Conservation (phyloP, 53 echinoderm and acorn worm genomes). For the Paracentrotus lividus region DNA sequence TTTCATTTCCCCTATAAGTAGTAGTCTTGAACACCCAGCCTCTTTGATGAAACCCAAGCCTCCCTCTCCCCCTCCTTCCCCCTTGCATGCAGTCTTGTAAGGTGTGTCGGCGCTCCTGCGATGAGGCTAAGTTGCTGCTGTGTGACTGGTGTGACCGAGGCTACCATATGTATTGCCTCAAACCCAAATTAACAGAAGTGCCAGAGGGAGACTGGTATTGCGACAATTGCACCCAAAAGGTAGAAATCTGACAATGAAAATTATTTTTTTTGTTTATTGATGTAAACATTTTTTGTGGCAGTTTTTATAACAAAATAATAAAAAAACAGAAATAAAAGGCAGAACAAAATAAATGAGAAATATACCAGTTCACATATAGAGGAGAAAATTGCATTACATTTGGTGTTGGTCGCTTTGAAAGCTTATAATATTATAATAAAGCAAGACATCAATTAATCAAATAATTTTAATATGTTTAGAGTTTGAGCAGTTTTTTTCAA, state of each 20-base stretch:
- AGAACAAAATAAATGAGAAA: neutral
- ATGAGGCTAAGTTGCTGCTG: conserved; percentile 94
- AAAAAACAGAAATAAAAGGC: neutral
- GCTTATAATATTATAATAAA: neutral
- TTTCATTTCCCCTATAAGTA: conserved; percentile 2
- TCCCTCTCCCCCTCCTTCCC: conserved; percentile 62
- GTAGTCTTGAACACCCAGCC: conserved; percentile 64
- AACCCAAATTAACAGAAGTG: conserved; percentile 86
- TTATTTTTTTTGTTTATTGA: neutral
- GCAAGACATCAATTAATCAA: too few relatives aligned
- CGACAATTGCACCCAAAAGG: conserved; percentile 93
- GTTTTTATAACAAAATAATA: neutral
- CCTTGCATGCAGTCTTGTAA: conserved; percentile 92
- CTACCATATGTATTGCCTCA: conserved; percentile 99
- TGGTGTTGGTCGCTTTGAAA: neutral
- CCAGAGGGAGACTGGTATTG: conserved; percentile 98
- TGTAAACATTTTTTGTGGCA: conserved; percentile 5
- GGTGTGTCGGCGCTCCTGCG: conserved; percentile 89
- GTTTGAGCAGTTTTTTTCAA: neutral
- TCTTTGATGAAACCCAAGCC: conserved; percentile 48
- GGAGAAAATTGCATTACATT: neutral
- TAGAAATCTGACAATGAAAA: conserved; percentile 60
- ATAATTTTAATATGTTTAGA: too few relatives aligned
- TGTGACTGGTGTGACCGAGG: conserved; percentile 99
- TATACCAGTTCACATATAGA: conserved; percentile 6